Percentiles rank a stretch among this genome's conserved stretches.
These are phyloP conservation scores for Adela reaumurella DNA, from an alignment of 2,888 invertebrate species.

Conservation along the genomic window DNA sequence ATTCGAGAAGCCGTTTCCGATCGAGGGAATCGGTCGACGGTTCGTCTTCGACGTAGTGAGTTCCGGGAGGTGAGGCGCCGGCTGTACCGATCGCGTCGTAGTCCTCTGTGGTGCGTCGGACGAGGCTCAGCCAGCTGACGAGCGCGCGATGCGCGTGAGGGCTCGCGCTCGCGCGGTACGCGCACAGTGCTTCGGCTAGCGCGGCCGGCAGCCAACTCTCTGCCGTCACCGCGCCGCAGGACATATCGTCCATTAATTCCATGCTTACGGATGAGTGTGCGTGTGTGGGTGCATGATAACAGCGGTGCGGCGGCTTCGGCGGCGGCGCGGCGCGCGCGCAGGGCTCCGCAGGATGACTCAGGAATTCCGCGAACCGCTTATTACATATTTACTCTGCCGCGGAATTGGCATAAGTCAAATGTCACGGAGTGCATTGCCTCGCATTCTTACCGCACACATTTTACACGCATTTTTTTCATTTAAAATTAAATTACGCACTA, in stretches of 20 bases:
- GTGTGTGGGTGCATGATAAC: background rate
- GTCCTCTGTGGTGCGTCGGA: constrained; percentile 39
- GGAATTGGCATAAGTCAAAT: background rate
- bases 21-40: background rate
- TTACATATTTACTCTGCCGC: background rate
- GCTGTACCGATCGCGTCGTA: constrained; percentile 35
- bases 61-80: constrained; percentile 20
- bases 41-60: constrained; percentile 14
- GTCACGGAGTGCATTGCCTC: background rate
- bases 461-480: no score
- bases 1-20: background rate
- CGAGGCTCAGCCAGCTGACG: constrained; percentile 37
- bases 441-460: background rate
- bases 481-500: no score
- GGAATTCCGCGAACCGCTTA: constrained; percentile 43
- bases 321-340: constrained; percentile 31
- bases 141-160: constrained; percentile 13
- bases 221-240: constrained; percentile 20
- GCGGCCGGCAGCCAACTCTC: constrained; percentile 49
- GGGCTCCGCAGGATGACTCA: constrained; percentile 50
- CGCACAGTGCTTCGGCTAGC: constrained; percentile 41
- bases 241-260: constrained; percentile 16
- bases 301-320: no score
- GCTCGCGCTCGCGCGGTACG: constrained; percentile 26
- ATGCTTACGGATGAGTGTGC: background rate